Conservation (phyloP, 2,113 vertebrate species). For the Pomatorhinus ruficollis region DNA sequence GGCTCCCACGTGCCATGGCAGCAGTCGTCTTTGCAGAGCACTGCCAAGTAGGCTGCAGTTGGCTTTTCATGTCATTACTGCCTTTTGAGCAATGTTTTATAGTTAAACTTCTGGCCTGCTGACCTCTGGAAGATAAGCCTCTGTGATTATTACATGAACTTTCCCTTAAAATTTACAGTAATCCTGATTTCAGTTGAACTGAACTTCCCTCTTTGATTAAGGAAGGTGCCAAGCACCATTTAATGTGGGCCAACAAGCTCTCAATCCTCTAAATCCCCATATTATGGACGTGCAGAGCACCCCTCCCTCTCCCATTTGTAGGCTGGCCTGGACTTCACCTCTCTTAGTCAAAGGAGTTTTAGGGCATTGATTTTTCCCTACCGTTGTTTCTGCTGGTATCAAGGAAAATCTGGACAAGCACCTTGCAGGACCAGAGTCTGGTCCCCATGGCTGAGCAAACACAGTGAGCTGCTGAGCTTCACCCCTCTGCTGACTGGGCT, state of each 20-base stretch:
- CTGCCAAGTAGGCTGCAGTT: background rate
- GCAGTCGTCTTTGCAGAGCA: background rate
- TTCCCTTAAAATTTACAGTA: conserved; percentile 1
- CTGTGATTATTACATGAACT: conserved; percentile 11
- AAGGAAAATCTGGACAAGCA: background rate
- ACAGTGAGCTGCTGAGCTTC: background rate
- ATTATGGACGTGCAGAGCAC: background rate
- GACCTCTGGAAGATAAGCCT: background rate
- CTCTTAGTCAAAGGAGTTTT: background rate
- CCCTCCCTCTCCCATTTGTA: background rate
- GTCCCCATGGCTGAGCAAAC: background rate
- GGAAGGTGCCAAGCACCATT: background rate
- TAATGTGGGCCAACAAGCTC: background rate
- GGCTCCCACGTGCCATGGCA: background rate
- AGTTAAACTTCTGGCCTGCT: conserved; percentile 21
- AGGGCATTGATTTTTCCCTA: background rate
- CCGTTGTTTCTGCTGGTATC: background rate
- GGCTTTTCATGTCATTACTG: background rate
- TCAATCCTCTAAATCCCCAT: background rate
- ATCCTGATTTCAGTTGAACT: conserved; percentile 4
- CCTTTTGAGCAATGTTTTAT: background rate
- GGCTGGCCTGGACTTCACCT: background rate
- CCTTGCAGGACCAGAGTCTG: background rate
- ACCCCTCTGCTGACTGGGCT: background rate
- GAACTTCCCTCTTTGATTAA: background rate